These are phyloP conservation scores for Falco punctatus DNA, from an alignment of 2,113 vertebrate genomes.

Conservation along the genomic window DNA sequence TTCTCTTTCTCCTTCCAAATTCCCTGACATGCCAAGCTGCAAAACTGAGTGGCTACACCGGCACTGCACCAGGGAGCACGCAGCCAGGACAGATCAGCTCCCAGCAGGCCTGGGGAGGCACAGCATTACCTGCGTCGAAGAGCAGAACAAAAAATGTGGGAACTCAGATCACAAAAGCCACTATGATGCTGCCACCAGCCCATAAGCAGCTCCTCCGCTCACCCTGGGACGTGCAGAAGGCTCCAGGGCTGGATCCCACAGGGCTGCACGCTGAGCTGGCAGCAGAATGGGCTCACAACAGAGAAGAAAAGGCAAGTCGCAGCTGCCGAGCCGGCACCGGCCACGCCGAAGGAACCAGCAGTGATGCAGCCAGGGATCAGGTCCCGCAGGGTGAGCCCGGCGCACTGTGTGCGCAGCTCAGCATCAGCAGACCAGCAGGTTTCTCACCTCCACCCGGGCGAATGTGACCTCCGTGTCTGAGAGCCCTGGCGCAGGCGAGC, in stretches of 20 bases:
- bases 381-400: neutral
- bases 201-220: neutral
- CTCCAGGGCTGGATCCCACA: rapidly evolving
- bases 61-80: neutral
- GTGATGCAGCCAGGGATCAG: neutral
- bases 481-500: neutral
- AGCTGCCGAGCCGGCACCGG: neutral
- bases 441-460: neutral
- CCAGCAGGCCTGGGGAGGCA: neutral
- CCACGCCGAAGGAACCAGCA: rapidly evolving
- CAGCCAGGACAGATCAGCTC: neutral
- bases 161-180: neutral
- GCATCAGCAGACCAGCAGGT: neutral
- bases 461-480: neutral
- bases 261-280: rapidly evolving
- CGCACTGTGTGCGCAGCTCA: rapidly evolving
- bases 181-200: neutral
- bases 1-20: neutral
- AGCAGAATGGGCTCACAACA: rapidly evolving
- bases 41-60: neutral
- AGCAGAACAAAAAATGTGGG: neutral
- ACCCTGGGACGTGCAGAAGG: neutral
- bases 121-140: rapidly evolving
- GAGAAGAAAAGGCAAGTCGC: neutral
- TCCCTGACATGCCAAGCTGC: neutral